Percentiles rank a stretch among this genome's conserved stretches.
These are phyloP conservation scores for Podarcis lilfordi DNA, from an alignment of 2,797 vertebrate genomes.

Conservation along the genomic window DNA sequence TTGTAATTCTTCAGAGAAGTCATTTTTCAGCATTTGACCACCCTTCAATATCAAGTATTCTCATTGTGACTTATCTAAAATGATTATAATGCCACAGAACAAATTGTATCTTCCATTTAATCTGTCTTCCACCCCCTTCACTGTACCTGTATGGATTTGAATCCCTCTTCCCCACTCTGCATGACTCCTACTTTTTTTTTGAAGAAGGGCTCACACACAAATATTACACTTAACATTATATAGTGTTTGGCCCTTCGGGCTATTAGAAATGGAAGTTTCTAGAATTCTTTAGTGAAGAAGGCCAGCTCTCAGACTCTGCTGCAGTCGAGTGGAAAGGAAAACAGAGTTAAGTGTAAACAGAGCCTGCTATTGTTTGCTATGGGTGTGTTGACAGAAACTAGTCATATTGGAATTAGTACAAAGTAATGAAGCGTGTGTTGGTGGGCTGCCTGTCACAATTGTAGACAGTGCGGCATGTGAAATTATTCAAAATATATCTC, in stretches of 20 bases:
- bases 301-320: slow-evolving; percentile 43
- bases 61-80: neutral
- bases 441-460: slow-evolving; percentile 71
- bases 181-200: neutral
- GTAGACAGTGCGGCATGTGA: slow-evolving; percentile 64
- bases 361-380: slow-evolving; percentile 50
- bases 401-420: slow-evolving; percentile 61
- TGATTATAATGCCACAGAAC: neutral
- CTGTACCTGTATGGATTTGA: too few relatives aligned
- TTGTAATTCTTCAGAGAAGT: too few relatives aligned
- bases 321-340: slow-evolving; percentile 49
- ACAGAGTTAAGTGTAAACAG: slow-evolving; percentile 46
- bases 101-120: neutral
- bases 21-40: neutral
- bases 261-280: neutral
- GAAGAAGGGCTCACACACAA: too few relatives aligned
- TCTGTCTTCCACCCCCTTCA: too few relatives aligned
- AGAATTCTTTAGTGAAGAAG: neutral
- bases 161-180: too few relatives aligned
- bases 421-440: slow-evolving; percentile 64
- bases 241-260: neutral
- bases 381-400: slow-evolving; percentile 61
- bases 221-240: too few relatives aligned
- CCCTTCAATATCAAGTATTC: neutral
- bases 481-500: slow-evolving; percentile 69